A percentile compares a stretch with the other conserved stretches of the same genome.
phyloP scores from a whole-genome alignment of 1,140 invertebrate genomes.

The Brachionus paranguensis region DNA sequence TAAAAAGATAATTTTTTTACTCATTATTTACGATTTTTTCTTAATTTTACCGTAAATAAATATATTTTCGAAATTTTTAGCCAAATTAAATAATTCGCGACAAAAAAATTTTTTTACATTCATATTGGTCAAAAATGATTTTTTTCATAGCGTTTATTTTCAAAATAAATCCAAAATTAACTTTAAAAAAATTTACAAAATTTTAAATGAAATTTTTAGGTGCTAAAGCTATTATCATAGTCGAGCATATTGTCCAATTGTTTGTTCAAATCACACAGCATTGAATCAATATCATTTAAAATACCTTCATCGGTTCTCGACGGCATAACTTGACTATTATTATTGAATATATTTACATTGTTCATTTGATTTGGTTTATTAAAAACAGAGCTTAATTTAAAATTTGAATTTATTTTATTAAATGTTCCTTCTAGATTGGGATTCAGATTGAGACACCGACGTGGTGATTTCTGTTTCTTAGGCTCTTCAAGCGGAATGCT shows the following conservation, averaged over 20 bases:
- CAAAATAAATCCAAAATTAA: background rate
- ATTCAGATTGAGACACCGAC: background rate
- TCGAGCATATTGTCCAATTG: conserved; percentile 38
- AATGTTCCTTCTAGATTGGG: background rate
- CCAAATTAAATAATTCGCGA: too few relatives aligned
- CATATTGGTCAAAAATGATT: background rate
- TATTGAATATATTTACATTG: conserved; percentile 9
- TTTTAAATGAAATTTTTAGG: background rate
- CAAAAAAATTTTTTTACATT: too few relatives aligned
- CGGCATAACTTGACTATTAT: background rate
- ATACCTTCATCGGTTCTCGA: background rate
- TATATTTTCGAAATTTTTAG: too few relatives aligned
- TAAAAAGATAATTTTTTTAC: too few relatives aligned
- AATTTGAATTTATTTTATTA: conserved; percentile 20
- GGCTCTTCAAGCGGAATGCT: background rate
- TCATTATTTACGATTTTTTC: too few relatives aligned
- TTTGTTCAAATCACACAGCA: conserved; percentile 35
- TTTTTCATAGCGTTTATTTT: background rate
- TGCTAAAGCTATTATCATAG: conserved; percentile 19
- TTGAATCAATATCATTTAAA: conserved; percentile 40
- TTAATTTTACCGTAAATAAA: too few relatives aligned
- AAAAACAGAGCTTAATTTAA: conserved; percentile 5
- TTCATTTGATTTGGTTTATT: background rate
- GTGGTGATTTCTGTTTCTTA: background rate
- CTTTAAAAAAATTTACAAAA: background rate